Conservation (phyloP, 2,113 vertebrate species). For the Microtus montanus region DNA sequence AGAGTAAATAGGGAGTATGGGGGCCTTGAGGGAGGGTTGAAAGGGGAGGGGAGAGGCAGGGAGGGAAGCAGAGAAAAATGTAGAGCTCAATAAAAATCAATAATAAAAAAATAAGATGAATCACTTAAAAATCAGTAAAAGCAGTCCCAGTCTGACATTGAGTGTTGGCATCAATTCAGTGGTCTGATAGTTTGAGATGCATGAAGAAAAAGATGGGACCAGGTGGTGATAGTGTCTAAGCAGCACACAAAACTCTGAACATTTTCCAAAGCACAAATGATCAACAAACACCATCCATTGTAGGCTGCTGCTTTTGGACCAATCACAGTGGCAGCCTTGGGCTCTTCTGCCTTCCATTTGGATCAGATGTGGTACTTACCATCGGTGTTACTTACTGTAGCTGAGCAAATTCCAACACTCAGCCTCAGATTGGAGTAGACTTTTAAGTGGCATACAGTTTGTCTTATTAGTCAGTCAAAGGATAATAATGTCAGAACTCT, state of each 20-base stretch:
- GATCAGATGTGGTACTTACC: not conserved
- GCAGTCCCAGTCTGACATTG: not conserved
- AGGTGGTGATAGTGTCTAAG: not conserved
- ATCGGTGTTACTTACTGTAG: too few relatives aligned
- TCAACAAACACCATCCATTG: not conserved
- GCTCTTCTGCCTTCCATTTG: not conserved
- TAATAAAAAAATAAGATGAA: too few relatives aligned
- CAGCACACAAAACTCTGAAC: not conserved
- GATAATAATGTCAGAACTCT: not conserved
- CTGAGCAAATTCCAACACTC: not conserved
- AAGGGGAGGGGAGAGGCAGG: too few relatives aligned
- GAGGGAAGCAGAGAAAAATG: too few relatives aligned
- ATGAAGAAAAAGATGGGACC: not conserved
- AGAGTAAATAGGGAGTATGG: too few relatives aligned
- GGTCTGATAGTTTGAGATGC: slow-evolving; percentile 27
- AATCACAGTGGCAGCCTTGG: not conserved
- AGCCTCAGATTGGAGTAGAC: too few relatives aligned
- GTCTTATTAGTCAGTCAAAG: not conserved
- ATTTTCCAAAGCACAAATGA: slow-evolving; percentile 32
- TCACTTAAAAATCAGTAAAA: not conserved
- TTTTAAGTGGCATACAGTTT: not conserved
- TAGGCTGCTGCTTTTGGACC: not conserved
- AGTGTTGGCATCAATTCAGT: not conserved
- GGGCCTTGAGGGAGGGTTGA: too few relatives aligned
- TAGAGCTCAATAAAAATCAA: too few relatives aligned